phyloP scores from a whole-genome alignment of 2,113 vertebrate species.

The Myxocyprinus asiaticus region DNA sequence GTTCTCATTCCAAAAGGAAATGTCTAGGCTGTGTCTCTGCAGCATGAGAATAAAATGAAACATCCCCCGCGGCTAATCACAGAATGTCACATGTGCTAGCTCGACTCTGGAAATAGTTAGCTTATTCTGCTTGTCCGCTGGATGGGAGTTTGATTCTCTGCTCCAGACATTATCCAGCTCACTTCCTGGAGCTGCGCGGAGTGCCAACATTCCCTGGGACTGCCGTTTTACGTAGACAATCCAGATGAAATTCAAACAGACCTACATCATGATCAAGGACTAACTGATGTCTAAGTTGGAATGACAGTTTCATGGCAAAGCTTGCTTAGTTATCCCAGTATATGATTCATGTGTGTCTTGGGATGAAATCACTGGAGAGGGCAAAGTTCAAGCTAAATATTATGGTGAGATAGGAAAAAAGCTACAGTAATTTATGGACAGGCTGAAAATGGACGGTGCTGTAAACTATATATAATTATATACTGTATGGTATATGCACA shows the following conservation, averaged over 20 bases:
- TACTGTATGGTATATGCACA: no score
- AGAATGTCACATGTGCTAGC: constrained; percentile 21
- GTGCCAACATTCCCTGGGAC: no score
- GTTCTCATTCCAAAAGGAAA: not conserved
- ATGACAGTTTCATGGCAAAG: not conserved
- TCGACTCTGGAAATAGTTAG: constrained; percentile 32
- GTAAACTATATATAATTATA: no score
- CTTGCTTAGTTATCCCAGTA: not conserved
- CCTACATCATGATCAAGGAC: not conserved
- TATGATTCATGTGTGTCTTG: constrained; percentile 27
- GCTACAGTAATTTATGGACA: not conserved
- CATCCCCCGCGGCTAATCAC: constrained; percentile 30
- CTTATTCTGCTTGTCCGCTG: constrained; percentile 3
- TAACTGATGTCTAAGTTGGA: not conserved
- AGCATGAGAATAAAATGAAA: constrained; percentile 17
- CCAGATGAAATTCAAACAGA: not conserved
- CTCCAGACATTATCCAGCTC: constrained; percentile 41
- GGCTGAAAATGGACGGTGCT: no score
- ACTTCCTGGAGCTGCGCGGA: no score
- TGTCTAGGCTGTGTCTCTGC: not conserved
- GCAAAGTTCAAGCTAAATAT: constrained; percentile 43
- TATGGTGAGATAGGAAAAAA: constrained; percentile 22
- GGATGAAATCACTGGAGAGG: constrained; percentile 10
- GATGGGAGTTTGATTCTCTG: constrained; percentile 22
- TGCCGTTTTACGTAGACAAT: not conserved